These are phyloP conservation scores for Mormyrus hasselquistii DNA, from an alignment of 2,797 vertebrate genomes.

Conservation along the genomic window DNA sequence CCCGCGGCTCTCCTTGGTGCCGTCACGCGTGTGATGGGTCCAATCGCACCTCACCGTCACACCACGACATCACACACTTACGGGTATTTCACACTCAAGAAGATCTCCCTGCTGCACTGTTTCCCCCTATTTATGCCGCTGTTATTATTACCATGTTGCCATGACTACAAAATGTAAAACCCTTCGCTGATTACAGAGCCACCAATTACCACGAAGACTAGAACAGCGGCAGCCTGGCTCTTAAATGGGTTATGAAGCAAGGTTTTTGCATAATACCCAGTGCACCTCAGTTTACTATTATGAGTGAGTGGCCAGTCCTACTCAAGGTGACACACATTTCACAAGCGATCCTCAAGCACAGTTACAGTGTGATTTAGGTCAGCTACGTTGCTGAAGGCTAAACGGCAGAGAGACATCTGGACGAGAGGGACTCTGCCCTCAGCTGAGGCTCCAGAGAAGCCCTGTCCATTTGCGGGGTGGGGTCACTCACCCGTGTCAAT, in stretches of 20 bases:
- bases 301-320: background rate
- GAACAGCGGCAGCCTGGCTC: background rate
- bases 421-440: background rate
- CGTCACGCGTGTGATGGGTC: background rate
- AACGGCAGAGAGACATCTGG: background rate
- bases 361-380: slow-evolving; percentile 7
- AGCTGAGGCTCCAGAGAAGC: background rate
- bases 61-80: background rate
- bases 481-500: background rate
- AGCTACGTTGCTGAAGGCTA: background rate
- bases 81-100: background rate
- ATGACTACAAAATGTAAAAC: slow-evolving; percentile 11
- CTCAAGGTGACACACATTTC: slow-evolving; percentile 10
- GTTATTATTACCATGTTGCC: slow-evolving; percentile 4
- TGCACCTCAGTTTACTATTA: background rate
- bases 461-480: background rate
- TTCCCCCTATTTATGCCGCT: background rate
- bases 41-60: background rate
- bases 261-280: background rate
- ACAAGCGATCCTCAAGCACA: background rate
- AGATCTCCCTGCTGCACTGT: background rate
- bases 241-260: slow-evolving; percentile 1
- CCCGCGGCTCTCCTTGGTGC: background rate
- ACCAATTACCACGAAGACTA: background rate
- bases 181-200: background rate